Evolutionary conservation across 53 echinoderm and acorn worm species (phyloP), one percentile per base, ranked within the genome.

Genomic region (Echinometra lucunter): DNA sequence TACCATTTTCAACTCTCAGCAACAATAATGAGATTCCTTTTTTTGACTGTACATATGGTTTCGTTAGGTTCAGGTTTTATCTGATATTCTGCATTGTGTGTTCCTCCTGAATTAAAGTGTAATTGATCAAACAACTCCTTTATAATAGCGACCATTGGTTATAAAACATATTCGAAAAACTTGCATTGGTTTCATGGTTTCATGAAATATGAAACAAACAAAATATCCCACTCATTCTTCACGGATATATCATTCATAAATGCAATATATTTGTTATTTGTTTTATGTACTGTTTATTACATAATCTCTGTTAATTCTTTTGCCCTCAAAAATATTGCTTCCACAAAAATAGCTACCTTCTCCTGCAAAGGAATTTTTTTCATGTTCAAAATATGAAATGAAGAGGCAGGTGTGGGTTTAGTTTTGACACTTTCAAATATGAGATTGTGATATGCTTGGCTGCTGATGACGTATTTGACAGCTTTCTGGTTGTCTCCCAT

Each of bases 401-500:
- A 10, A 28, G 9, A 17, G 85, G 49, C 85, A 85, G 85, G 85
- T 85, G 85, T 30, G 2, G 85, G 85, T 11, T 49, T 47, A 23
- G 49, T 49, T 9, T 28, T 85, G 45, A 85, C 85, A 85, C 85
- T 49, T 85, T 49, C 3, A 28, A 53, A 85, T 85, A 49, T 85
- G 85, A 85, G 49, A 30, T 49, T 28, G 49, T 85, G 85, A 12
- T 49, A 28, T 53, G 85, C n/a, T 27, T 49, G 85, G 28, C n/a
- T 85, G 85, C 85, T 85, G 53, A 85, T 85, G 85, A 85, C 85
- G 85, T 85, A 45, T 49, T 17, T 85, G n/a, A 85, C 85, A 85
- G 85, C 49, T 85, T 11, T 44, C 42, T 82, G 27, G 85, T 85
- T 10, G 9, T 49, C 27, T 17, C 7, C 12, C 1, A 47, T n/a